Percentiles rank a stretch among this genome's conserved stretches.
These are phyloP conservation scores for Diadophis punctatus DNA, from an alignment of 2,113 vertebrate genomes.

Conservation along the genomic window DNA sequence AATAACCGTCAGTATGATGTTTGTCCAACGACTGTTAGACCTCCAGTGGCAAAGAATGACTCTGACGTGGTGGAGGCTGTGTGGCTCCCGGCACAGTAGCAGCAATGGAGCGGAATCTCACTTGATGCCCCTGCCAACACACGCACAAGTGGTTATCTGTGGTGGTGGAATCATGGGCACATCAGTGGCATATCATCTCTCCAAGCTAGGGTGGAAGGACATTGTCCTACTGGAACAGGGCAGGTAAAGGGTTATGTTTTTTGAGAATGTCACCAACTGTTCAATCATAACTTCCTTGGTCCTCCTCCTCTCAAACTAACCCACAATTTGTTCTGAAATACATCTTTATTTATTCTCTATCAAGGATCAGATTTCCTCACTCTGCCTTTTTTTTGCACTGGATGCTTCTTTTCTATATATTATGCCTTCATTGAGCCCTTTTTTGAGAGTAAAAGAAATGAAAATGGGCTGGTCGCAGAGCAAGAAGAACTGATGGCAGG, in stretches of 20 bases:
- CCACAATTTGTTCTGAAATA: neutral
- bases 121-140: constrained; percentile 71
- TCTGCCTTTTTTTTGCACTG: neutral
- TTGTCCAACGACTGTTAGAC: constrained; percentile 69
- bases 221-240: constrained; percentile 93
- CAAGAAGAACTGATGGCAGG: neutral
- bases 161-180: constrained; percentile 92
- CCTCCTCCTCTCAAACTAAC: neutral
- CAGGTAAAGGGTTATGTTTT: constrained; percentile 73
- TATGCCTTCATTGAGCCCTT: neutral
- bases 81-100: constrained; percentile 39
- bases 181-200: constrained; percentile 93
- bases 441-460: neutral
- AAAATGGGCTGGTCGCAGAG: neutral
- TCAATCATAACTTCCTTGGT: neutral
- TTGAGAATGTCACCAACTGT: neutral
- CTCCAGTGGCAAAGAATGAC: constrained; percentile 55
- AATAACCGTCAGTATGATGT: constrained; percentile 65
- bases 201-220: constrained; percentile 92
- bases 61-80: constrained; percentile 55
- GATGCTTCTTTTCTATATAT: neutral
- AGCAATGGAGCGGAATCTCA: constrained; percentile 63
- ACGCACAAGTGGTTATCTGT: constrained; percentile 91
- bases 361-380: neutral
- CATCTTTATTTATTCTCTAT: neutral